Percentiles rank a stretch among this genome's conserved stretches.
Evolutionary conservation across 2,797 vertebrate species (phyloP).

Genomic region (Gouania willdenowi): DNA sequence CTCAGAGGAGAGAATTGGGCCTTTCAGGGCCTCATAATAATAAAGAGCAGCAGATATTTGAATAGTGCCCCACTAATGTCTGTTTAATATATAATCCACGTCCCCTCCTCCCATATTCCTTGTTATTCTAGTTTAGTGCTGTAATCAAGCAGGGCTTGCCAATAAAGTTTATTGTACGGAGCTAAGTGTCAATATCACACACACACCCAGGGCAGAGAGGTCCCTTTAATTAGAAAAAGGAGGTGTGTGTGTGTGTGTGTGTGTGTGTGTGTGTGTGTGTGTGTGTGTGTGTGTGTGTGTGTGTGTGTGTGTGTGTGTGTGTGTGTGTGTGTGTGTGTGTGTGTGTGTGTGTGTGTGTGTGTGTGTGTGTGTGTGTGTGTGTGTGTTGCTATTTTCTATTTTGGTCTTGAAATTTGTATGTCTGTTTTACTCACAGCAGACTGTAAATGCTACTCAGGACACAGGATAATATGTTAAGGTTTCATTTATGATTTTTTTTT

Average conservation of each 20-base stretch:
- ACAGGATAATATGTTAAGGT: too few species aligned
- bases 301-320: conserved; percentile 21
- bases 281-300: not conserved
- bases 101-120: conserved; percentile 85
- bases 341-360: not conserved
- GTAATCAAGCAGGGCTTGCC: conserved; percentile 97
- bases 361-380: not conserved
- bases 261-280: not conserved
- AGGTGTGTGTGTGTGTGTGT: conserved; percentile 25
- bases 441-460: conserved; percentile 21
- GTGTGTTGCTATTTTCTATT: too few species aligned
- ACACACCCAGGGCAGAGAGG: conserved; percentile 87
- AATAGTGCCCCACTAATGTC: conserved; percentile 60
- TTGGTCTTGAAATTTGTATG: conserved; percentile 26
- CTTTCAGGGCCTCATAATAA: conserved; percentile 25
- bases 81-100: conserved; percentile 74
- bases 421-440: conserved; percentile 36
- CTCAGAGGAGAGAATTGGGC: conserved; percentile 12
- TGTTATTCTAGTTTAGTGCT: conserved; percentile 96
- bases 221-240: conserved; percentile 97
- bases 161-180: conserved; percentile 99
- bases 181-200: conserved; percentile 98
- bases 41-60: conserved; percentile 57
- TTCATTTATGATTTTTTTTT: too few species aligned
- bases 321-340: conserved; percentile 9